Evolutionary conservation across 2,888 invertebrate species (phyloP).

Genomic region (Halocaridina rubra): DNA sequence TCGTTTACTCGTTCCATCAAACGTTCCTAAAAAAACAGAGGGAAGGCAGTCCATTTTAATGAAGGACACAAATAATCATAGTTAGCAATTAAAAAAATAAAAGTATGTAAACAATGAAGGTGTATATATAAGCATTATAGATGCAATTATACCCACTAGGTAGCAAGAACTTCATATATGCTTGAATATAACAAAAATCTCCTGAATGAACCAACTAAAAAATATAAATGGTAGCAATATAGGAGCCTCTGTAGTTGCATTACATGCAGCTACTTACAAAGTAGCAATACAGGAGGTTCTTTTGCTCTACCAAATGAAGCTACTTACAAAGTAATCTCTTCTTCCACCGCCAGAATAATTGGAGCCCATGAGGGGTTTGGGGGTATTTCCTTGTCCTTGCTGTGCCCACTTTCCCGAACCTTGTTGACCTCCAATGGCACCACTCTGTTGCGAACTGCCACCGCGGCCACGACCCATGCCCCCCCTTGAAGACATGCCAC

Average conservation of each 20-base stretch:
- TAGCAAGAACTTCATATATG: neutral
- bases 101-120: neutral
- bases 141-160: neutral
- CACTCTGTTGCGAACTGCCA: neutral
- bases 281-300: neutral
- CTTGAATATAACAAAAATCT: no score
- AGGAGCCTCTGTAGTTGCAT: neutral
- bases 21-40: slow-evolving; percentile 43
- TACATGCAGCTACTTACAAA: neutral
- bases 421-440: neutral
- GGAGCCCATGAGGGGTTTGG: neutral
- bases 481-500: neutral
- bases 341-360: neutral
- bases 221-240: neutral
- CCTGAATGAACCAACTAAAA: no score
- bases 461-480: neutral
- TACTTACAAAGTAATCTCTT: neutral
- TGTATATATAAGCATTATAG: neutral
- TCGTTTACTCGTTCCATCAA: slow-evolving; percentile 53
- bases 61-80: no score
- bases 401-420: neutral
- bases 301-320: no score
- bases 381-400: neutral
- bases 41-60: no score
- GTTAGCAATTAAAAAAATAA: no score